phyloP scores from a whole-genome alignment of 2,888 invertebrate genomes.

The Sylvicola cinctus region DNA sequence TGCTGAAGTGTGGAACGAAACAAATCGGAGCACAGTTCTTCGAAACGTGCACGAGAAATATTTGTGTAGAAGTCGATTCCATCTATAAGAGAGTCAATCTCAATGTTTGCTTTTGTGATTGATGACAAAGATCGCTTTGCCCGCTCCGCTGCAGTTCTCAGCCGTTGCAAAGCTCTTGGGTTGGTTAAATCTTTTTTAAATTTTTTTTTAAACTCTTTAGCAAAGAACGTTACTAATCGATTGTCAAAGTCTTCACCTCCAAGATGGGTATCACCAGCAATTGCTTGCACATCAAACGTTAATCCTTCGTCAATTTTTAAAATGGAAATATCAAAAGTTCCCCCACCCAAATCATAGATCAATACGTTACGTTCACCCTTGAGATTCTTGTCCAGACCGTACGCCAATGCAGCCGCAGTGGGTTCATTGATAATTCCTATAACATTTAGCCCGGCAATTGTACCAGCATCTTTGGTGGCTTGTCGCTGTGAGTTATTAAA shows the following conservation, averaged over 20 bases:
- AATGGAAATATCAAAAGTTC: constrained; percentile 89
- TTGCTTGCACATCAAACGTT: constrained; percentile 86
- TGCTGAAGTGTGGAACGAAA: constrained; percentile 93
- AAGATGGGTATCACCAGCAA: constrained; percentile 84
- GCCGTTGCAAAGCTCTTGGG: constrained; percentile 74
- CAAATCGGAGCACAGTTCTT: constrained; percentile 88
- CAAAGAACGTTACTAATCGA: constrained; percentile 74
- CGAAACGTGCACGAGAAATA: constrained; percentile 89
- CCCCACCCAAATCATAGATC: constrained; percentile 77
- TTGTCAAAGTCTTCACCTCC: constrained; percentile 89
- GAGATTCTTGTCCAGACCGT: constrained; percentile 73
- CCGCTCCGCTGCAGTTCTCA: constrained; percentile 81
- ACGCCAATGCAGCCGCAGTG: constrained; percentile 79
- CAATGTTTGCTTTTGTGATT: constrained; percentile 77
- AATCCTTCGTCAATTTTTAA: constrained; percentile 86
- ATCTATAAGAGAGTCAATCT: constrained; percentile 88
- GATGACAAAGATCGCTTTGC: constrained; percentile 74
- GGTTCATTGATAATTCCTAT: constrained; percentile 85
- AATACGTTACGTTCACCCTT: constrained; percentile 62
- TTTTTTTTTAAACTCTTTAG: constrained; percentile 78
- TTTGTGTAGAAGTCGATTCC: constrained; percentile 93
- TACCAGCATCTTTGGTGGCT: constrained; percentile 89
- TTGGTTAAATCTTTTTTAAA: constrained; percentile 81
- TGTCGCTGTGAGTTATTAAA: constrained; percentile 98
- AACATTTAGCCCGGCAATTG: constrained; percentile 76